Evolutionary conservation across 2,888 invertebrate genomes (phyloP), one percentile per base, ranked within the genome.

Genomic region (Nemurella pictetii): DNA sequence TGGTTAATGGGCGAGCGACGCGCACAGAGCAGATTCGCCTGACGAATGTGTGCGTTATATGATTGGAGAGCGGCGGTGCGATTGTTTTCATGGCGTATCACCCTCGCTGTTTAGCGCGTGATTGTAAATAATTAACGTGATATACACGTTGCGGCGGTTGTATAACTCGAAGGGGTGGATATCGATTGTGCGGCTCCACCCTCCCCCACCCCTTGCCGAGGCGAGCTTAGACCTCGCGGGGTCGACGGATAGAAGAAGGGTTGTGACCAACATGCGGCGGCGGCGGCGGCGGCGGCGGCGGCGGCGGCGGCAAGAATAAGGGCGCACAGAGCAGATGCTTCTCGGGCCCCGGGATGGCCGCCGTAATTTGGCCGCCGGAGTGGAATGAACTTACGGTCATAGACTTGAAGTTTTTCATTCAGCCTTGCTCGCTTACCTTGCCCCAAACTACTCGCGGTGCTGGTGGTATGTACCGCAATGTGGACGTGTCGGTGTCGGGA

Each of bases 371-470:
- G n/a, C 15, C 28, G 30, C n/a, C n/a, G n/a, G 82, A 82, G 82
- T 55, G 82, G 82, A 82, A 82, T 82, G 82, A 82, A 82, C 82
- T 72, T 72, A 15, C 82, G 82, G 82, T 82, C 82, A 82, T 72
- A 82, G 80, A 81, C 80, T 12, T 81, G 80, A 80, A 4, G 81
- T 55, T 36, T 82, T 81, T 82, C 72, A 72, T 72, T 82, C 82
- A 82, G 28, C 80, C 78, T 78, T 78, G 78, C 78, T 30, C 29
- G 28, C 78, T 78, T 78, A 78, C 78, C 80, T 81, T 81, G 80
- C 80, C 80, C 80, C 25, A 81, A 81, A 81, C 80, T 81, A 35
- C n/a, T 30, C 35, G 80, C 9, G n/a, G n/a, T n/a, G n/a, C n/a
- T n/a, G n/a, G n/a, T 75, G 75, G 15, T 75, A 75, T 75, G 55